Percentiles rank a stretch among this genome's conserved stretches.
Evolutionary conservation across 1,140 invertebrate species (phyloP).

Genomic region (Apolygus lucorum): DNA sequence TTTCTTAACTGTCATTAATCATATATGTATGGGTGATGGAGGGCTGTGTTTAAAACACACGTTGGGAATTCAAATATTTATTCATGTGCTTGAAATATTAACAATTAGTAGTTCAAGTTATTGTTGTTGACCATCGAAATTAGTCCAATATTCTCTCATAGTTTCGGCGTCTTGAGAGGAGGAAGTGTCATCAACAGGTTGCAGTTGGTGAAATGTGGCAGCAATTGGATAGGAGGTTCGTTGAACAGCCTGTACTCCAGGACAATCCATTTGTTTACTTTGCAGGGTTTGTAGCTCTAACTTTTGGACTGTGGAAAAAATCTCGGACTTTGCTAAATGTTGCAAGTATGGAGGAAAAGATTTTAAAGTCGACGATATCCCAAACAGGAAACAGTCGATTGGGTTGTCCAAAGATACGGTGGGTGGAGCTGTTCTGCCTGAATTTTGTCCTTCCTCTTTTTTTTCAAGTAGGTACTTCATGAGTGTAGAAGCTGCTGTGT

Average conservation of each 20-base stretch:
- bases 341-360: slow-evolving; percentile 21
- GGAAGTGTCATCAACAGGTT: slow-evolving; percentile 5
- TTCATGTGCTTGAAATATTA: too few relatives aligned
- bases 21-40: too few relatives aligned
- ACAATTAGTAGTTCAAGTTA: too few relatives aligned
- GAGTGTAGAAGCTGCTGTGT: slow-evolving; percentile 19
- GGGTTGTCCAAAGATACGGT: slow-evolving; percentile 23
- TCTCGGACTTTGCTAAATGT: slow-evolving; percentile 24
- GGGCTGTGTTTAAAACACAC: too few relatives aligned
- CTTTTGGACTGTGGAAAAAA: slow-evolving; percentile 25
- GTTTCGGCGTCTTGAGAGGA: too few relatives aligned
- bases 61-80: too few relatives aligned
- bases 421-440: slow-evolving; percentile 8
- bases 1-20: too few relatives aligned
- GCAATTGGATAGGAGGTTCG: neutral
- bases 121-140: too few relatives aligned
- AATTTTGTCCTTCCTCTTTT: slow-evolving; percentile 19
- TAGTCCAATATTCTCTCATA: too few relatives aligned
- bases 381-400: slow-evolving; percentile 24
- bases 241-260: slow-evolving; percentile 10
- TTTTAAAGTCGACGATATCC: slow-evolving; percentile 23
- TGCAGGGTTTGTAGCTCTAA: slow-evolving; percentile 15
- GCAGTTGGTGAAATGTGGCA: too few relatives aligned
- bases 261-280: slow-evolving; percentile 23
- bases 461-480: slow-evolving; percentile 20